Percentiles rank a stretch among this genome's conserved stretches.
Conservation (phyloP, 2,797 vertebrate genomes). For the Acanthurus tractus region DNA sequence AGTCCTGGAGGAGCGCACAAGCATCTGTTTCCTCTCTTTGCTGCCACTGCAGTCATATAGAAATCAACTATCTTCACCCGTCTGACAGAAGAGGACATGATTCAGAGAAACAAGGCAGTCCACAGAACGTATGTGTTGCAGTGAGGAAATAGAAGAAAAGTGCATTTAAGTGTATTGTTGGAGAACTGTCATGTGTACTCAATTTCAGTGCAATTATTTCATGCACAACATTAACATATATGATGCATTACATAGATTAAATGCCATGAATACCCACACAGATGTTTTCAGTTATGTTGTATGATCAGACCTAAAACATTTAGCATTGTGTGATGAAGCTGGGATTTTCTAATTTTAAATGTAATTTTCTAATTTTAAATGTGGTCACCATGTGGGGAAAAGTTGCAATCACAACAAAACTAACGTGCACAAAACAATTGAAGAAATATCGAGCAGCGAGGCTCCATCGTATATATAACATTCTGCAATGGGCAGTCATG, state of each 20-base stretch:
- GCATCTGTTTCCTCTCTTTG: conserved; percentile 75
- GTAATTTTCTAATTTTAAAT: no score
- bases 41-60: conserved; percentile 59
- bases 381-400: not conserved
- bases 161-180: conserved; percentile 4
- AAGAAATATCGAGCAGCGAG: not conserved
- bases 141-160: not conserved
- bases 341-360: not conserved
- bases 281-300: not conserved
- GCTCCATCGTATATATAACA: not conserved
- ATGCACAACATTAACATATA: not conserved
- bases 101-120: conserved; percentile 43
- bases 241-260: not conserved
- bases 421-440: not conserved
- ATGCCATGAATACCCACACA: not conserved
- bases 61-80: conserved; percentile 56
- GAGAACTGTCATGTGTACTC: not conserved
- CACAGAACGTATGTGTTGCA: conserved; percentile 16
- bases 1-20: conserved; percentile 73
- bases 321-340: not conserved
- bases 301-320: not conserved
- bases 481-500: not conserved
- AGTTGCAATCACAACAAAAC: not conserved
- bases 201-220: not conserved
- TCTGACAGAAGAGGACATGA: conserved; percentile 54